Conservation (phyloP, 1,140 invertebrate species). For the Drosophila murphyi region DNA sequence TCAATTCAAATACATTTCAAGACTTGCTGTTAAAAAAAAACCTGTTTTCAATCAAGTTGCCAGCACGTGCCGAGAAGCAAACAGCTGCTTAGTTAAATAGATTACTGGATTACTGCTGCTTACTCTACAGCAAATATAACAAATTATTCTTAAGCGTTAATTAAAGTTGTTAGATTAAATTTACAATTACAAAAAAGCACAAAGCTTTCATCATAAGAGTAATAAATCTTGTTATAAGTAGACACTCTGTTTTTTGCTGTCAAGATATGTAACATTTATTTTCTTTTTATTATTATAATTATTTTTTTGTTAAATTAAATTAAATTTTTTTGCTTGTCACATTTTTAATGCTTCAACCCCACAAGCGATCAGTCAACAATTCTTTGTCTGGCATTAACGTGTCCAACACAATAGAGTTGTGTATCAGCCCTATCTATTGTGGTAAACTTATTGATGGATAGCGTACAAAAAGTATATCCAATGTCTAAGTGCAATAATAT, state of each 20-base stretch:
- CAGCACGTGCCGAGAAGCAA: neutral
- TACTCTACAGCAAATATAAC: too few species aligned
- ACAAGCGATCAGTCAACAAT: constrained; percentile 26
- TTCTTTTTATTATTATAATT: too few species aligned
- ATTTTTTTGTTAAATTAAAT: neutral
- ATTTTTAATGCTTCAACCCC: neutral
- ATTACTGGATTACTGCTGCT: neutral
- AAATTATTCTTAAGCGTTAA: too few species aligned
- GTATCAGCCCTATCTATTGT: constrained; percentile 7
- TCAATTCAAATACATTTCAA: neutral
- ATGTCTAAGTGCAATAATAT: constrained; percentile 15
- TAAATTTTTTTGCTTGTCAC: neutral
- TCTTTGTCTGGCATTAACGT: constrained; percentile 14
- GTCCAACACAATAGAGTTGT: constrained; percentile 12
- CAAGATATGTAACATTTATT: too few species aligned
- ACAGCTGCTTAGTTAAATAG: neutral
- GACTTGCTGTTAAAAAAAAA: neutral
- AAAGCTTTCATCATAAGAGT: too few species aligned
- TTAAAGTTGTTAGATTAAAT: too few species aligned
- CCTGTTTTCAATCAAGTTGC: neutral
- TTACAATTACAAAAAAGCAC: too few species aligned
- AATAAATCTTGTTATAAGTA: too few species aligned
- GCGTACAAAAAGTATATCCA: neutral
- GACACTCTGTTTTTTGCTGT: too few species aligned
- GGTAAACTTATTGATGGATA: constrained; percentile 22